Conservation (phyloP, 1,140 invertebrate species). For the Carcinoscorpius rotundicauda region DNA sequence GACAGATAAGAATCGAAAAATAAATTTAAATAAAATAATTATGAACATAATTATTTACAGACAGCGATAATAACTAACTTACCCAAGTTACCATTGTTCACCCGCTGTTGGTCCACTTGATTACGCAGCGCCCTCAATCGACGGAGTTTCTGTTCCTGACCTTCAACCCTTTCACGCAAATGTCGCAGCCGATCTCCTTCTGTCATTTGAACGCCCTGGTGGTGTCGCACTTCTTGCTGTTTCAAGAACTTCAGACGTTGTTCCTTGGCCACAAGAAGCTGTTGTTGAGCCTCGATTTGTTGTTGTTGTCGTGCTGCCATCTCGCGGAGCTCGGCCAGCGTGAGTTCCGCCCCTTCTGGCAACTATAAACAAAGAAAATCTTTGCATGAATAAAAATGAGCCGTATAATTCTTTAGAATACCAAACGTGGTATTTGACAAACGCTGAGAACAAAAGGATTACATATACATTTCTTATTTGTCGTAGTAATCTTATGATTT, state of each 20-base stretch:
- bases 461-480: too few relatives aligned
- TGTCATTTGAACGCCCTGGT: slow-evolving; percentile 56
- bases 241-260: slow-evolving; percentile 88
- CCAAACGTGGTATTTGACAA: too few relatives aligned
- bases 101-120: slow-evolving; percentile 80
- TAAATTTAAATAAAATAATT: too few relatives aligned
- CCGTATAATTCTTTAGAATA: too few relatives aligned
- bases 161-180: slow-evolving; percentile 77
- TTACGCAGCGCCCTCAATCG: slow-evolving; percentile 77
- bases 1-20: too few relatives aligned
- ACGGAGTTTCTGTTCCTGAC: slow-evolving; percentile 83
- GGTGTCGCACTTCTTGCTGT: slow-evolving; percentile 72
- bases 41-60: too few relatives aligned
- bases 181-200: slow-evolving; percentile 31
- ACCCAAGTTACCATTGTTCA: slow-evolving; percentile 62
- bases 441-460: too few relatives aligned
- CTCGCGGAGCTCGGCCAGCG: slow-evolving; percentile 41
- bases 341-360: slow-evolving; percentile 9
- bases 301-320: slow-evolving; percentile 91
- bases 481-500: too few relatives aligned
- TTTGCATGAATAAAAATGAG: too few relatives aligned
- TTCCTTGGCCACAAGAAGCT: slow-evolving; percentile 77
- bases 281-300: slow-evolving; percentile 86
- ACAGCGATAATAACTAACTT: background rate
- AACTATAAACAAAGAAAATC: background rate